phyloP scores from a whole-genome alignment of 2,797 vertebrate species.

The Eulemur mongoz region DNA sequence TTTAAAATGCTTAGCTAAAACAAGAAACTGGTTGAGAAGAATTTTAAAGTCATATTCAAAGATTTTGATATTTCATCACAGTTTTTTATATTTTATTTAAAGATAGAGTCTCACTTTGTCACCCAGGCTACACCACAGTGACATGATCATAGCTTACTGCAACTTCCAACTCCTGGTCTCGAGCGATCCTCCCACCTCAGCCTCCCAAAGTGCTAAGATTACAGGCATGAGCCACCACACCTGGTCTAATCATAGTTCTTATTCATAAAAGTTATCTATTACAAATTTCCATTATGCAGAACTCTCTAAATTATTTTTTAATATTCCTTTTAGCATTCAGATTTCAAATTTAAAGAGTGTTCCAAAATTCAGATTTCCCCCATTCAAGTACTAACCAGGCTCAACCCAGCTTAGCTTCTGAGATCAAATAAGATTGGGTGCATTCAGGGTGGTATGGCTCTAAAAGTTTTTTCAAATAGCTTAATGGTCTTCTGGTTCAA shows the following conservation, averaged over 20 bases:
- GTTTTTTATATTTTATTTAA: not conserved
- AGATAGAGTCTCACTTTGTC: not conserved
- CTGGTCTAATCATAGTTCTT: not conserved
- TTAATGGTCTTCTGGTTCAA: too few relatives aligned
- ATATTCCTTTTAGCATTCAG: not conserved
- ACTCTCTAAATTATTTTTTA: not conserved
- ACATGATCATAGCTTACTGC: not conserved
- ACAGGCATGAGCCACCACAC: not conserved
- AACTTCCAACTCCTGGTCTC: not conserved
- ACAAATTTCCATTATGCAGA: not conserved
- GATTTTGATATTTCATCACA: not conserved
- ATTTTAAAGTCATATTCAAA: conserved; percentile 16
- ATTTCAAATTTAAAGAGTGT: conserved; percentile 18
- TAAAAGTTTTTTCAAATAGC: too few relatives aligned
- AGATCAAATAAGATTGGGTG: too few relatives aligned
- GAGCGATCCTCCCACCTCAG: not conserved
- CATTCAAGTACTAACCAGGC: too few relatives aligned
- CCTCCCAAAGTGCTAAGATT: not conserved
- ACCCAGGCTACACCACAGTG: not conserved
- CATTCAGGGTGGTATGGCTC: too few relatives aligned
- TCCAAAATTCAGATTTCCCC: conserved; percentile 1
- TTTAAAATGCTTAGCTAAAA: not conserved
- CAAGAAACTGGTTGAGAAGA: not conserved
- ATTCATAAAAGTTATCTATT: not conserved
- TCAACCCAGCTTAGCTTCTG: too few relatives aligned